Base-by-base conservation (phyloP, 2,888 invertebrate genomes). In the Caenorhabditis sp. region DNA sequence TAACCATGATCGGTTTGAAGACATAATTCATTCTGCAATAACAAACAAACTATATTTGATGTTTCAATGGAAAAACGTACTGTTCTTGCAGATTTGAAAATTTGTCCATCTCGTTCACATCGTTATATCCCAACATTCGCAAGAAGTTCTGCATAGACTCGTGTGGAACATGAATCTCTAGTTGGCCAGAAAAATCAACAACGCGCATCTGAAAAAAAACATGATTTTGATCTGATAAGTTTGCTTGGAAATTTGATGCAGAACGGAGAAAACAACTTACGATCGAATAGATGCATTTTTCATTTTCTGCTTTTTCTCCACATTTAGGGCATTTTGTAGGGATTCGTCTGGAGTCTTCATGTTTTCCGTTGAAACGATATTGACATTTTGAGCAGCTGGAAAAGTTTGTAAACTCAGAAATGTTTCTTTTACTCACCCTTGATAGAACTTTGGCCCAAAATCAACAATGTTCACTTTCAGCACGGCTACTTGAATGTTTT, bases 151-250 rank as follows among this genome's bases (percentile, higher is more conserved):
- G 43, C 65, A 65, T 68, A 0, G 51, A 14, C 54, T 68, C 62
- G 8, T 68, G 60, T 17, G 27, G 23, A 0, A 68, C 50, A 31
- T 73, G 65, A 50, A 73, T n/a, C 21, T 66, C 53, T 0, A 68
- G 6, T 51, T 73, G 73, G 10, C 73, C 73, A 0, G 73, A 68
- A 19, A 59, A 68, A 26, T 73, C 68, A 49, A 62, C 49, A 43
- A 73, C 65, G 14, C 73, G 58, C 49, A 73, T 58, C 73, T 73
- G 59, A 10, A 54, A 51, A 26, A 24, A 10, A 37, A 14, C 5
- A 51, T 17, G 5, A 58, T 19, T 36, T 58, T 58, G 36, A 3
- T 10, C 43, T 12, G 17, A 5, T 43, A 43, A 54, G 3, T 54
- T 21, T 24, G 3, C 23, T 8, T 54, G 19, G 6, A 24, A 21